phyloP scores from a whole-genome alignment of 2,888 invertebrate genomes.

The Perizoma flavofasciatum region DNA sequence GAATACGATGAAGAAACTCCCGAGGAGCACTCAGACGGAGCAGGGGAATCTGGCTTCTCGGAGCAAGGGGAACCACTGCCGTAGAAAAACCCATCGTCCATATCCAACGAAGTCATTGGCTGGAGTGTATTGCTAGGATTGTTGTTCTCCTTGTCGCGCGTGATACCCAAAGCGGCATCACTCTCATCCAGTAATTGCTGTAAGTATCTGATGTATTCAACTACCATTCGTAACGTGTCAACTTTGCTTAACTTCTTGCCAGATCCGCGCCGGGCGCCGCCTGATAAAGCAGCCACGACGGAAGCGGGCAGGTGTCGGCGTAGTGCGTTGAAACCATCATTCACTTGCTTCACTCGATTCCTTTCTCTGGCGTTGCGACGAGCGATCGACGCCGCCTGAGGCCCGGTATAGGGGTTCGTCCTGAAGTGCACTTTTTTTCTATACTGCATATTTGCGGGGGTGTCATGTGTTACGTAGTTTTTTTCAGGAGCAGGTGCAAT shows the following conservation, averaged over 20 bases:
- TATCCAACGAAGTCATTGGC: conserved; percentile 74
- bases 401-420: conserved; percentile 84
- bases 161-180: conserved; percentile 84
- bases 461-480: conserved; percentile 79
- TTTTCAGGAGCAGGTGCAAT: conserved; percentile 85
- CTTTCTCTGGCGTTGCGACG: conserved; percentile 96
- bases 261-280: conserved; percentile 88
- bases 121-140: conserved; percentile 67
- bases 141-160: conserved; percentile 74
- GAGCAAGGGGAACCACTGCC: conserved; percentile 85
- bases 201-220: conserved; percentile 94
- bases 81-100: conserved; percentile 80
- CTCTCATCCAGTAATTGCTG: conserved; percentile 91
- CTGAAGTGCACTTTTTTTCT: conserved; percentile 90
- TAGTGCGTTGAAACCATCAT: conserved; percentile 95
- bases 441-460: conserved; percentile 85
- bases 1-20: conserved; percentile 81
- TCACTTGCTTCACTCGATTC: conserved; percentile 97
- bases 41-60: conserved; percentile 88
- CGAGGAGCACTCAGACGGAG: conserved; percentile 88
- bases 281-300: conserved; percentile 88
- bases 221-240: conserved; percentile 94
- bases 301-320: conserved; percentile 94
- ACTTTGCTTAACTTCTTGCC: conserved; percentile 95
- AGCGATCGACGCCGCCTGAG: conserved; percentile 93